phyloP scores from a whole-genome alignment of 2,888 invertebrate genomes.

The Itoplectis maculator region DNA sequence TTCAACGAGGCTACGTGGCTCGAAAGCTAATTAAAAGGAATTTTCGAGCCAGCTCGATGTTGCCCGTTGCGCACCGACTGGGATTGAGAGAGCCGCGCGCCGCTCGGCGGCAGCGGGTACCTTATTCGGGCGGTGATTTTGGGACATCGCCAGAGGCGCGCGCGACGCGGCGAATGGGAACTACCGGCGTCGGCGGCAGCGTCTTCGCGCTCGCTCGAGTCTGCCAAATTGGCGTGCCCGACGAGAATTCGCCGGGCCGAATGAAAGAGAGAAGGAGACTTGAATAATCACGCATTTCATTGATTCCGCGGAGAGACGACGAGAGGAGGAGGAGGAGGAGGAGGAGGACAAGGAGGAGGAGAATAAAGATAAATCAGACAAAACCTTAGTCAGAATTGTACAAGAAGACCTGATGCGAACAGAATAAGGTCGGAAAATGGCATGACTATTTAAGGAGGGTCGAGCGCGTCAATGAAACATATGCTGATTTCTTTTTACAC shows the following conservation, averaged over 20 bases:
- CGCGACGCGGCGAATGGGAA: slow-evolving; percentile 21
- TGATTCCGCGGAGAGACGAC: slow-evolving; percentile 73
- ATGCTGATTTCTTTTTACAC: too few species aligned
- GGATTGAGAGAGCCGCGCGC: slow-evolving; percentile 26
- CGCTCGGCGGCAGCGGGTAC: too few species aligned
- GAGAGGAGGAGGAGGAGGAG: background rate
- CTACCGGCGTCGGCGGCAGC: slow-evolving; percentile 24
- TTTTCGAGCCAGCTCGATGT: slow-evolving; percentile 58
- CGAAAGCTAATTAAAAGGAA: slow-evolving; percentile 69
- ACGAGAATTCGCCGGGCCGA: slow-evolving; percentile 64
- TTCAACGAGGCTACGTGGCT: slow-evolving; percentile 64
- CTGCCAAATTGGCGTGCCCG: slow-evolving; percentile 77
- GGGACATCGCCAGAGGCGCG: slow-evolving; percentile 74
- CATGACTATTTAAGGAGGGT: too few species aligned
- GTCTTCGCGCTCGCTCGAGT: slow-evolving; percentile 52
- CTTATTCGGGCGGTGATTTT: slow-evolving; percentile 67
- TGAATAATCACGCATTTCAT: slow-evolving; percentile 75
- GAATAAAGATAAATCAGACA: too few species aligned
- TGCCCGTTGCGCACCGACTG: background rate
- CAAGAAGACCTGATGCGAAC: too few species aligned
- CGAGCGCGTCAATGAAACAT: too few species aligned
- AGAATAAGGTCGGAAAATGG: too few species aligned
- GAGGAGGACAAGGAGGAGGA: too few species aligned
- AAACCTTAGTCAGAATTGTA: too few species aligned
- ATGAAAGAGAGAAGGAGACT: slow-evolving; percentile 61